Conservation (phyloP, 1,140 invertebrate genomes). For the Ostrea edulis region DNA sequence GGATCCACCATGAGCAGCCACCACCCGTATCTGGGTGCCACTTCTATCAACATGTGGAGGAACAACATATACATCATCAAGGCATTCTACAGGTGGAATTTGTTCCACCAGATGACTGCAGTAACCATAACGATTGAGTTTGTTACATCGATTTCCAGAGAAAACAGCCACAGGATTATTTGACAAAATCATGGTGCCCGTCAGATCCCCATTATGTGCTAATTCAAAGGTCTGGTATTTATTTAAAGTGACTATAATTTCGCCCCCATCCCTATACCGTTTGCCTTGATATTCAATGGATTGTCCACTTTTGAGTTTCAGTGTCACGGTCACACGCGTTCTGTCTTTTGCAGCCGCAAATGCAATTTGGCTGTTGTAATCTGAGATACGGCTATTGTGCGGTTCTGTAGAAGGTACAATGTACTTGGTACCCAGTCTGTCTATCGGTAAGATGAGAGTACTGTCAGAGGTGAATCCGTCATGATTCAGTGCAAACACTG, state of each 20-base stretch:
- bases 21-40: background rate
- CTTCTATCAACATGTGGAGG: slow-evolving; percentile 20
- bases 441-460: slow-evolving; percentile 9
- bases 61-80: background rate
- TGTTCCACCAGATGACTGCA: slow-evolving; percentile 31
- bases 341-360: slow-evolving; percentile 16
- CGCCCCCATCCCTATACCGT: background rate
- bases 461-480: slow-evolving; percentile 16
- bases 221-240: slow-evolving; percentile 28
- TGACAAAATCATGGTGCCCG: background rate
- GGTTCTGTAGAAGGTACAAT: slow-evolving; percentile 19
- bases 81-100: background rate
- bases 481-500: slow-evolving; percentile 26
- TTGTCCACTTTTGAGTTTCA: background rate
- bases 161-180: background rate
- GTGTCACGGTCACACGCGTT: background rate
- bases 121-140: background rate
- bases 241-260: background rate
- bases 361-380: slow-evolving; percentile 24
- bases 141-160: slow-evolving; percentile 38
- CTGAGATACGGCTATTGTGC: background rate
- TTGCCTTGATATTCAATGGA: background rate
- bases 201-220: slow-evolving; percentile 10
- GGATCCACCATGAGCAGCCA: background rate
- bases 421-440: slow-evolving; percentile 31